Conservation (phyloP, 2,797 vertebrate species). For the Centroberyx gerrardi region DNA sequence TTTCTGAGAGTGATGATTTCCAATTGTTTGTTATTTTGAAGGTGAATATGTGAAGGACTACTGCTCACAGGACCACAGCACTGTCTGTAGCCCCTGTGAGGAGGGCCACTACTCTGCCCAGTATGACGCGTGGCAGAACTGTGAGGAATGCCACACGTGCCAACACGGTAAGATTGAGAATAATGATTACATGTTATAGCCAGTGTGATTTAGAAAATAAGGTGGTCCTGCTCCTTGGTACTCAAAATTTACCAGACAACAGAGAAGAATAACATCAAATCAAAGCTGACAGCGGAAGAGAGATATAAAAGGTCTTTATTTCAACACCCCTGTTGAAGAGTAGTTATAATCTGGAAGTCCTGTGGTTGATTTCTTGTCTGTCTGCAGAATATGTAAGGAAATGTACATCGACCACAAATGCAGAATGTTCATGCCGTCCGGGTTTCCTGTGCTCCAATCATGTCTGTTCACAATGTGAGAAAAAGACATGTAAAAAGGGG, state of each 20-base stretch:
- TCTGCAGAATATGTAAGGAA: slow-evolving; percentile 57
- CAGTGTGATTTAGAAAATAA: neutral
- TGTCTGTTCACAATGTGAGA: slow-evolving; percentile 57
- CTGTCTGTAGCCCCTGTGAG: slow-evolving; percentile 66
- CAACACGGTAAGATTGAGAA: slow-evolving; percentile 56
- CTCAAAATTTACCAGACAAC: neutral
- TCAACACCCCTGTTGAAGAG: no score
- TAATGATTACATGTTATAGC: neutral
- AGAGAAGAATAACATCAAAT: no score
- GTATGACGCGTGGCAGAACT: slow-evolving; percentile 31
- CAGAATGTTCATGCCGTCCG: slow-evolving; percentile 64
- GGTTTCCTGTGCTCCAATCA: slow-evolving; percentile 71
- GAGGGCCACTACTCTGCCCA: neutral
- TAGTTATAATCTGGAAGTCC: neutral
- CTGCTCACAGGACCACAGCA: slow-evolving; percentile 43
- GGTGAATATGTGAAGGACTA: slow-evolving; percentile 42
- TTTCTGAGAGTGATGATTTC: neutral
- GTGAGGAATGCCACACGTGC: slow-evolving; percentile 62
- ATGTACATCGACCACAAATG: slow-evolving; percentile 62
- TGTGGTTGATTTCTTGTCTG: slow-evolving; percentile 29
- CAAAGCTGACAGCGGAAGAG: no score
- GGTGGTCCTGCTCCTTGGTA: neutral
- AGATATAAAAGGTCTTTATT: no score
- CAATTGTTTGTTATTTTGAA: slow-evolving; percentile 47
- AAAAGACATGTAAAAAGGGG: slow-evolving; percentile 44